Conservation (phyloP, 2,113 vertebrate species). For the Rhineura floridana region DNA sequence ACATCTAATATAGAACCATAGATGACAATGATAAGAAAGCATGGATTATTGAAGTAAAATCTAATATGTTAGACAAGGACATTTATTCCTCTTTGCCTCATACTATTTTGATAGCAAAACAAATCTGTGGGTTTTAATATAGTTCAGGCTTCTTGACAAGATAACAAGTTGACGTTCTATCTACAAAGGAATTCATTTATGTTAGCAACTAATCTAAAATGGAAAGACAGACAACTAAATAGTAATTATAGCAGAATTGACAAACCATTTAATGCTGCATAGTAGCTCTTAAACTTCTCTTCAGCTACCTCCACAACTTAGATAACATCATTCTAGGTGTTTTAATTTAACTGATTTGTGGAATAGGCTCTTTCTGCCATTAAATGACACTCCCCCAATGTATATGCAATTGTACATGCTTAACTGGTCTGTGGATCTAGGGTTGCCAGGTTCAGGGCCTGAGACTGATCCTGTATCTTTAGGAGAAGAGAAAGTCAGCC, state of each 20-base stretch:
- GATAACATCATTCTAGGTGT: neutral
- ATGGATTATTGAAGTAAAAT: slow-evolving; percentile 22
- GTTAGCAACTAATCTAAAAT: slow-evolving; percentile 56
- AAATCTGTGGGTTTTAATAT: slow-evolving; percentile 52
- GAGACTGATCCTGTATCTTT: no score
- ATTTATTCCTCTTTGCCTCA: slow-evolving; percentile 53
- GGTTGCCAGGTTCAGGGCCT: no score
- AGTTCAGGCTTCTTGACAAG: slow-evolving; percentile 45
- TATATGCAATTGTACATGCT: neutral
- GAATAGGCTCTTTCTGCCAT: neutral
- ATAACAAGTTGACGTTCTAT: neutral
- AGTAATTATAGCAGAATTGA: neutral
- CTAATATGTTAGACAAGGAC: slow-evolving; percentile 37
- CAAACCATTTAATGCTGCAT: neutral
- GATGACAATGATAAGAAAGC: slow-evolving; percentile 33
- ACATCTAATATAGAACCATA: slow-evolving; percentile 18
- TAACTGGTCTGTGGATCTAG: neutral
- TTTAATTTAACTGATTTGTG: neutral
- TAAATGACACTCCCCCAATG: neutral
- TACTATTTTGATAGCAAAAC: slow-evolving; percentile 42
- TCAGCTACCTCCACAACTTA: neutral
- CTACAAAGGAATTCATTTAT: neutral
- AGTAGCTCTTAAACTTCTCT: neutral
- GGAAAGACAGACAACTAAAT: slow-evolving; percentile 9
- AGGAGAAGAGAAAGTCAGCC: no score